Evolutionary conservation across 2,797 vertebrate species (phyloP).

Genomic region (Diceros bicornis): DNA sequence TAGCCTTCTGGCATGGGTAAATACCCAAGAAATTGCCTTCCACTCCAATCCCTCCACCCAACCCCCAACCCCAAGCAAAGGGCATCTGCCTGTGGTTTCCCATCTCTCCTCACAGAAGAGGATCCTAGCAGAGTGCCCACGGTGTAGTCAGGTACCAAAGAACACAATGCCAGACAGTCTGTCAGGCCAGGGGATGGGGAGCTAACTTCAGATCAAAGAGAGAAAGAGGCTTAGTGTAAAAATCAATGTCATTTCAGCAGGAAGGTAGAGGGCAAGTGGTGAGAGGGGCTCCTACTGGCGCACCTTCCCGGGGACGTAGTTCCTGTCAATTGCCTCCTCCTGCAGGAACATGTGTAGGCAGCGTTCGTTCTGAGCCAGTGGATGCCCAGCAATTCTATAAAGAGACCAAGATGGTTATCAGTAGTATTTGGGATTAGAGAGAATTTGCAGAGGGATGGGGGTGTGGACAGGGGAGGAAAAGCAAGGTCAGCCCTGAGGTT

Average conservation of each 20-base stretch:
- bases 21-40: constrained; percentile 85
- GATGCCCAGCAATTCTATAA: constrained; percentile 98
- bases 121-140: constrained; percentile 85
- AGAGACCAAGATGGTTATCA: constrained; percentile 80
- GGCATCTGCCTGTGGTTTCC: constrained; percentile 86
- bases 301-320: constrained; percentile 98
- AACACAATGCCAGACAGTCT: constrained; percentile 87
- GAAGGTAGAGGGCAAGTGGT: constrained; percentile 88
- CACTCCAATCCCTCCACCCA: constrained; percentile 72
- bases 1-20: constrained; percentile 74
- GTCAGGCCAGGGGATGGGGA: constrained; percentile 89
- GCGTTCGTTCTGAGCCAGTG: constrained; percentile 99
- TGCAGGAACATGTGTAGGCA: constrained; percentile 99
- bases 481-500: constrained; percentile 40
- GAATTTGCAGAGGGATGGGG: background rate
- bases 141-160: constrained; percentile 88
- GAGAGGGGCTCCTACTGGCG: constrained; percentile 93
- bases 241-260: constrained; percentile 93
- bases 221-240: constrained; percentile 92
- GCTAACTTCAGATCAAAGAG: constrained; percentile 88
- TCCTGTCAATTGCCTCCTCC: constrained; percentile 98
- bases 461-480: background rate
- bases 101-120: constrained; percentile 84
- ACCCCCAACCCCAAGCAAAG: constrained; percentile 73
- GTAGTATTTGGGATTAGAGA: constrained; percentile 55